Conservation (phyloP, 2,888 invertebrate species). For the Dusona sp. region DNA sequence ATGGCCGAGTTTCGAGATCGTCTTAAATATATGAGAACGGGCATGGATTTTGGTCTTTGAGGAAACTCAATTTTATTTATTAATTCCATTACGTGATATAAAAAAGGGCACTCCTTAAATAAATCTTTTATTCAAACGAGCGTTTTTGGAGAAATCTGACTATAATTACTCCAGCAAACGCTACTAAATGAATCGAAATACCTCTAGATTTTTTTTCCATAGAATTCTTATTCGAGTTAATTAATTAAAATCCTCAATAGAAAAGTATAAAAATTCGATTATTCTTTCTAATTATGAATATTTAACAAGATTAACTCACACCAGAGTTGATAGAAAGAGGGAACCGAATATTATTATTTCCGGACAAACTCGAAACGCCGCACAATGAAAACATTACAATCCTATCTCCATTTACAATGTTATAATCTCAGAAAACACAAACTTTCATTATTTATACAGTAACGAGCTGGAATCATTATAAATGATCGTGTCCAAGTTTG, state of each 20-base stretch:
- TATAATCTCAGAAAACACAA: too few relatives aligned
- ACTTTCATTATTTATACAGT: too few relatives aligned
- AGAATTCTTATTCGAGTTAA: neutral
- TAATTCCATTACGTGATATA: neutral
- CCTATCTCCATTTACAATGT: too few relatives aligned
- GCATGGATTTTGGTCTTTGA: too few relatives aligned
- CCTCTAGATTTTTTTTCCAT: neutral
- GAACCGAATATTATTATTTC: neutral
- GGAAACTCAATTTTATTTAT: neutral
- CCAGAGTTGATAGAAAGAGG: too few relatives aligned
- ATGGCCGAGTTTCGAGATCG: neutral
- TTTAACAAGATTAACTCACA: neutral
- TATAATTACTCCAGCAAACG: neutral
- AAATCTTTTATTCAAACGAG: neutral
- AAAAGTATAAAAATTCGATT: neutral
- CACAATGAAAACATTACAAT: neutral
- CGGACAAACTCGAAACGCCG: neutral
- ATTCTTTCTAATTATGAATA: neutral
- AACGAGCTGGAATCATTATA: neutral
- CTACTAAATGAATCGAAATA: neutral
- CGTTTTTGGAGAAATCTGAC: neutral
- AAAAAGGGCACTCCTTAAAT: neutral
- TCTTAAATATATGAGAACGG: neutral
- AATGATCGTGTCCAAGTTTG: neutral
- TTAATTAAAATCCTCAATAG: neutral